Evolutionary conservation across 2,113 vertebrate species (phyloP).

Genomic region (Lepus timidus): DNA sequence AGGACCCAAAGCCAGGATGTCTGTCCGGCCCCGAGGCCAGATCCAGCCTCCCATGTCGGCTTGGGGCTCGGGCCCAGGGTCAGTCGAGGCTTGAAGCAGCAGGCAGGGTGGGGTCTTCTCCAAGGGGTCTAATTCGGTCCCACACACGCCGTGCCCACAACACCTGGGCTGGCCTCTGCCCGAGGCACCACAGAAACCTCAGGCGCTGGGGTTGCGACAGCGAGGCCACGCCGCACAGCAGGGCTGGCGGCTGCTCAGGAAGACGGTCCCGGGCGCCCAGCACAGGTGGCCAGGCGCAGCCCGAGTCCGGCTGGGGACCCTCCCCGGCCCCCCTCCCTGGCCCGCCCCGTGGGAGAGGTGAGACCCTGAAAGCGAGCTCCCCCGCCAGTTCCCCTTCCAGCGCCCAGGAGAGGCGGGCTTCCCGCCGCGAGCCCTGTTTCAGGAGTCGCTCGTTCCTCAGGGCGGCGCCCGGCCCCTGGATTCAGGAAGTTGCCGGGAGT

Average conservation of each 20-base stretch:
- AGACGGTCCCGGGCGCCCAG: background rate
- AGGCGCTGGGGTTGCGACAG: slow-evolving; percentile 53
- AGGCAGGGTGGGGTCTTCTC: background rate
- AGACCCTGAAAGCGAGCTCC: slow-evolving; percentile 56
- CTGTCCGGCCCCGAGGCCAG: background rate
- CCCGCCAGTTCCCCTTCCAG: slow-evolving; percentile 85
- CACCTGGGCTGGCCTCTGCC: slow-evolving; percentile 71
- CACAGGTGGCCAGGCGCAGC: background rate
- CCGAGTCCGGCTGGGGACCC: background rate
- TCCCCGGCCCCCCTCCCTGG: background rate
- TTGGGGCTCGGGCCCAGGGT: accelerated
- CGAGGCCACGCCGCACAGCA: slow-evolving; percentile 19
- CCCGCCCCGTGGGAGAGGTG: slow-evolving; percentile 1
- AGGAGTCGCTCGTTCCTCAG: slow-evolving; percentile 71
- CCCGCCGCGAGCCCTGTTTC: slow-evolving; percentile 74
- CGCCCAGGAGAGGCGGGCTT: slow-evolving; percentile 62
- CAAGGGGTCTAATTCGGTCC: slow-evolving; percentile 1
- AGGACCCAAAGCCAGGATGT: background rate
- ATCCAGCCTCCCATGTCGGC: accelerated
- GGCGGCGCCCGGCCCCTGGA: slow-evolving; percentile 71
- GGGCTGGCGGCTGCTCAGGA: background rate
- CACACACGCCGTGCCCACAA: background rate
- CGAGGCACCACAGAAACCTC: slow-evolving; percentile 78
- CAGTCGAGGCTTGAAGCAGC: background rate
- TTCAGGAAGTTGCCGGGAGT: slow-evolving; percentile 86